A percentile compares a stretch with the other conserved stretches of the same genome.
Conservation (phyloP, 1,140 invertebrate genomes). For the Helicoverpa armigera region DNA sequence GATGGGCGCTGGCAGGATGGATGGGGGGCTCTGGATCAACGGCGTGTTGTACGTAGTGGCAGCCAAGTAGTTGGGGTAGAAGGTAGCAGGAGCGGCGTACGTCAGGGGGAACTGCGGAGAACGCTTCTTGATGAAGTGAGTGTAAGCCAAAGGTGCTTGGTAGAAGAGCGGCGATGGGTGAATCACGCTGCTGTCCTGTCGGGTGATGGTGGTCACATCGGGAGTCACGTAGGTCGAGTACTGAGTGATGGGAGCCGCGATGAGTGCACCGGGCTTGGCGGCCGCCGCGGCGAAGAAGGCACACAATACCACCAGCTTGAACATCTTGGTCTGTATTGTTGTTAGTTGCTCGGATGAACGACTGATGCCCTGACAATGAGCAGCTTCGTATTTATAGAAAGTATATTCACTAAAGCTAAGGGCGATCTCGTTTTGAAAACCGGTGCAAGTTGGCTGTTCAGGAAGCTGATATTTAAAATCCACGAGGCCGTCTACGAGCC, state of each 20-base stretch:
- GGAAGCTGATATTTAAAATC: constrained; percentile 81
- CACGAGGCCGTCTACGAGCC: constrained; percentile 71
- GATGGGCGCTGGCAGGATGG: constrained; percentile 60
- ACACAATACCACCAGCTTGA: constrained; percentile 88
- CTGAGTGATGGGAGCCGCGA: constrained; percentile 63
- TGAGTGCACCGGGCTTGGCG: constrained; percentile 70
- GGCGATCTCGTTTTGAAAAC: constrained; percentile 77
- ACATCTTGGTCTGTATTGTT: constrained; percentile 85
- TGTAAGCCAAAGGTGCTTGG: constrained; percentile 58
- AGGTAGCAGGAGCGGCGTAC: constrained; percentile 53
- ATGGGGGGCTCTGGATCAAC: constrained; percentile 56
- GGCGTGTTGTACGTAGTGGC: constrained; percentile 65
- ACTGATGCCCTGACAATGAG: constrained; percentile 73
- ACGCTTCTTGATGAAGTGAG: constrained; percentile 77
- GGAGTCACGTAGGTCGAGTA: constrained; percentile 76
- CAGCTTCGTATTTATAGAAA: constrained; percentile 80
- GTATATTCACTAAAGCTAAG: constrained; percentile 71
- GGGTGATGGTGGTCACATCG: constrained; percentile 72
- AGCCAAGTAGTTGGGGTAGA: constrained; percentile 44
- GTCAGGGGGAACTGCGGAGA: constrained; percentile 57
- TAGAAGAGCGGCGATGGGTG: constrained; percentile 74
- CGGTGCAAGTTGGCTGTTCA: constrained; percentile 75
- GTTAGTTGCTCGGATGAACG: constrained; percentile 72
- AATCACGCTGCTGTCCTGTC: constrained; percentile 78
- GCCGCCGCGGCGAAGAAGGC: constrained; percentile 83